phyloP scores from a whole-genome alignment of 1,140 invertebrate species.

The Leptopilina boulardi region DNA sequence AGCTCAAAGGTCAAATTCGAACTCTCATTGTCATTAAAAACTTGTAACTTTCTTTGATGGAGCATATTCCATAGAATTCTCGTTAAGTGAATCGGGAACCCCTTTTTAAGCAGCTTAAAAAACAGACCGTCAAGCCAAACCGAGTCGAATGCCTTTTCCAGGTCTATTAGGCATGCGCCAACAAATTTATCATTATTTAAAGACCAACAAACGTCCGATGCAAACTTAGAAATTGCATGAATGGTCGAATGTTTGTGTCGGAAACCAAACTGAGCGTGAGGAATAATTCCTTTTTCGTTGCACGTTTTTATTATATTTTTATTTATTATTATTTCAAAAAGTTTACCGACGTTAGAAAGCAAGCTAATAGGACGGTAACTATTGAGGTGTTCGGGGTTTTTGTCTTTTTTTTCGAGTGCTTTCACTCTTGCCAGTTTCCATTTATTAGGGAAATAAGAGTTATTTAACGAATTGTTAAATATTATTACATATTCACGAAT shows the following conservation, averaged over 20 bases:
- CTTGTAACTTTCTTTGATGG: constrained; percentile 3
- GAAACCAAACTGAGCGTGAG: constrained; percentile 40
- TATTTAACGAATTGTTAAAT: neutral
- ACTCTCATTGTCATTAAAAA: too few species aligned
- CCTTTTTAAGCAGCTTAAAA: neutral
- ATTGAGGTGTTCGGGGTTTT: neutral
- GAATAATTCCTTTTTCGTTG: constrained; percentile 26
- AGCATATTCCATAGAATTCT: constrained; percentile 34
- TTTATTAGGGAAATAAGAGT: constrained; percentile 15
- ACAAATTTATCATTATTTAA: neutral
- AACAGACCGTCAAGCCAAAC: neutral
- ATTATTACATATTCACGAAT: neutral
- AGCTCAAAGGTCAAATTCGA: neutral
- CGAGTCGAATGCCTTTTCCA: too few species aligned
- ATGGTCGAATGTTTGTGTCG: constrained; percentile 20
- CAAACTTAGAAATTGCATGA: neutral
- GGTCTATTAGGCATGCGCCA: neutral
- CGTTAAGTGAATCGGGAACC: neutral
- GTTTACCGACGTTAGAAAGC: constrained; percentile 30
- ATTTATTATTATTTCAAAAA: constrained; percentile 36
- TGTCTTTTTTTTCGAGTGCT: constrained; percentile 24
- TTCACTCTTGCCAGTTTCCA: constrained; percentile 33
- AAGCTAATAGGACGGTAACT: constrained; percentile 39
- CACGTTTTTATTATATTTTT: neutral
- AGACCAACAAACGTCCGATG: neutral